Evolutionary conservation across 1,140 invertebrate genomes (phyloP).

Genomic region (Elysia chlorotica): DNA sequence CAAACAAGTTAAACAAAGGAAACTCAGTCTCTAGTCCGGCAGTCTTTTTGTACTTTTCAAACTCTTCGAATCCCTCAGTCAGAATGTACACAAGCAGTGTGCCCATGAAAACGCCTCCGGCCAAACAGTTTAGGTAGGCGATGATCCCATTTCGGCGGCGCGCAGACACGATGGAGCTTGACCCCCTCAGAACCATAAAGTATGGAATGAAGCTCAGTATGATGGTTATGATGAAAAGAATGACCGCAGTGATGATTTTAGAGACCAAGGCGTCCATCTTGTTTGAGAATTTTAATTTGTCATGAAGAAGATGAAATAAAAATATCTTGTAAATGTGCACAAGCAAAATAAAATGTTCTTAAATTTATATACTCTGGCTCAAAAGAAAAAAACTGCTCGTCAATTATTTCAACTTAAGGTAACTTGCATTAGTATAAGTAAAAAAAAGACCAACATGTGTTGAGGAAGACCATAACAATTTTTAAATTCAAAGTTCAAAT

Average conservation of each 20-base stretch:
- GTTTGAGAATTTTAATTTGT: too few relatives aligned
- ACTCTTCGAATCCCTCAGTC: slow-evolving; percentile 62
- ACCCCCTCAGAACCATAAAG: slow-evolving; percentile 17
- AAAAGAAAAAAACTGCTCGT: too few relatives aligned
- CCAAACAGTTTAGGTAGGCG: slow-evolving; percentile 59
- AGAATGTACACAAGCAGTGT: slow-evolving; percentile 67
- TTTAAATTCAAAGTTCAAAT: too few relatives aligned
- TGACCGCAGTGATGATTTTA: slow-evolving; percentile 25
- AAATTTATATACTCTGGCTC: too few relatives aligned
- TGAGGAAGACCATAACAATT: too few relatives aligned
- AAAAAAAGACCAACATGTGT: too few relatives aligned
- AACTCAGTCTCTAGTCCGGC: slow-evolving; percentile 19
- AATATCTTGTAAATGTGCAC: too few relatives aligned
- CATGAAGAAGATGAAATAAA: too few relatives aligned
- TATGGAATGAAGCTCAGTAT: slow-evolving; percentile 26
- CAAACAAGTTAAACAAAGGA: slow-evolving; percentile 40
- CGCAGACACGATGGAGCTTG: background rate
- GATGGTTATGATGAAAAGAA: slow-evolving; percentile 28
- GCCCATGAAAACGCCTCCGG: slow-evolving; percentile 67
- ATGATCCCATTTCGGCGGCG: slow-evolving; percentile 19
- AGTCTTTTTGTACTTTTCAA: slow-evolving; percentile 34
- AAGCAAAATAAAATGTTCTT: too few relatives aligned
- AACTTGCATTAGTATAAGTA: too few relatives aligned
- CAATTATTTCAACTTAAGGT: too few relatives aligned
- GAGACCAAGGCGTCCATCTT: slow-evolving; percentile 15